Evolutionary conservation across 1,140 invertebrate genomes (phyloP), one percentile per base, ranked within the genome.

Genomic region (Drosophila grimshawi): DNA sequence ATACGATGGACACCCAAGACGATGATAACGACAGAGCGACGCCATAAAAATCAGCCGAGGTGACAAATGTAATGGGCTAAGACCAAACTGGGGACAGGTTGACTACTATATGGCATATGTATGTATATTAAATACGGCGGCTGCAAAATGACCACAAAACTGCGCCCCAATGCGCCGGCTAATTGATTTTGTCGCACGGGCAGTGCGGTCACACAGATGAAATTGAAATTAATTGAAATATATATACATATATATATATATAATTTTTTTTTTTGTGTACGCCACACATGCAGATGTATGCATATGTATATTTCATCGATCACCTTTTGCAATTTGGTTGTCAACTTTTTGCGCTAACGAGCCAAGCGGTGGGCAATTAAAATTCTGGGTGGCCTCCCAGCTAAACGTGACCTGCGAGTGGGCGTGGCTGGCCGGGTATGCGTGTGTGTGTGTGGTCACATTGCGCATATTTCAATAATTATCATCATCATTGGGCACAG

Each of bases 171-270:
- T 77, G 70, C 39, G 76, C 76, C 62, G 74, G 53, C 59, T 67
- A 68, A 66, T 63, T 68, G 71, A 61, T 27, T 41, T 30, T 35
- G 33, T 10, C 33, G 6, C n/a, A 7, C 2, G 27, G 8, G n/a
- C 3, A 11, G 37, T 7, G 37, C 8, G 1, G 29, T 7, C 27
- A 62, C 39, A 27, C 37, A 56, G 8, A 43, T 49, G 33, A 80
- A 67, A 88, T 77, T 70, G 76, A 88, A 88, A 88, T 88, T 86
- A 86, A 86, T 88, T 88, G 19, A 19, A 88, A 86, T 80, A 77
- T 69, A 86, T 72, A 78, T 76, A 61, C 11, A n/a, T 8, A 8
- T 7, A 29, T 35, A 46, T 32, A 55, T n/a, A 43, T 30, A 10
- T 32, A 8, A 29, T 1, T 2, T 39, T 19, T 19, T 19, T 19